phyloP scores from a whole-genome alignment of 2,113 vertebrate genomes.

The Chamaea fasciata region DNA sequence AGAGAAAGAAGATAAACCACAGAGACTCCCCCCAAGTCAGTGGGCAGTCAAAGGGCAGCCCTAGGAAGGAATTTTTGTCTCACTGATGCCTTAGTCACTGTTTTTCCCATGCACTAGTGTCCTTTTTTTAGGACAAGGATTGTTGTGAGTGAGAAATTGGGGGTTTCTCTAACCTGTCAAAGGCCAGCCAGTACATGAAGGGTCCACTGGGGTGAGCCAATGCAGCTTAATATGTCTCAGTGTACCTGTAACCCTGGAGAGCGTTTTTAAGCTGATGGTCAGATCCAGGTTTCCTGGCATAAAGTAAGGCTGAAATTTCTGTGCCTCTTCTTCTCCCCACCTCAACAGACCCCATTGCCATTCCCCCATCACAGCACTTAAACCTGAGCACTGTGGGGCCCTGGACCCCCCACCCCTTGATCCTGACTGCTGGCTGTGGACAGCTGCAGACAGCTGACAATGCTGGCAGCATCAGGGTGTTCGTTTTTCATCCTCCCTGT shows the following conservation, averaged over 20 bases:
- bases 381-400: background rate
- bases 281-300: background rate
- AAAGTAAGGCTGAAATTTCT: background rate
- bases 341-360: accelerated
- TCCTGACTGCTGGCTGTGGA: background rate
- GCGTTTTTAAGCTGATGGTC: background rate
- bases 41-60: background rate
- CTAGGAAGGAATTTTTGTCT: background rate
- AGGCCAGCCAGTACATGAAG: background rate
- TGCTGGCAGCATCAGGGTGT: background rate
- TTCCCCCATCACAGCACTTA: background rate
- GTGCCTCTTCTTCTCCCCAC: accelerated
- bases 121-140: background rate
- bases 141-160: background rate
- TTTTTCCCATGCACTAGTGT: background rate
- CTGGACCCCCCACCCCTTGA: background rate
- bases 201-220: background rate
- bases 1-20: background rate
- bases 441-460: background rate
- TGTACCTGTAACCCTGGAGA: background rate
- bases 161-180: background rate
- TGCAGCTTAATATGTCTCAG: background rate
- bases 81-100: background rate
- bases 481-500: background rate
- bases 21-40: background rate